Base-by-base conservation (phyloP, 1,140 invertebrate species). In the Papilio polyxenes region DNA sequence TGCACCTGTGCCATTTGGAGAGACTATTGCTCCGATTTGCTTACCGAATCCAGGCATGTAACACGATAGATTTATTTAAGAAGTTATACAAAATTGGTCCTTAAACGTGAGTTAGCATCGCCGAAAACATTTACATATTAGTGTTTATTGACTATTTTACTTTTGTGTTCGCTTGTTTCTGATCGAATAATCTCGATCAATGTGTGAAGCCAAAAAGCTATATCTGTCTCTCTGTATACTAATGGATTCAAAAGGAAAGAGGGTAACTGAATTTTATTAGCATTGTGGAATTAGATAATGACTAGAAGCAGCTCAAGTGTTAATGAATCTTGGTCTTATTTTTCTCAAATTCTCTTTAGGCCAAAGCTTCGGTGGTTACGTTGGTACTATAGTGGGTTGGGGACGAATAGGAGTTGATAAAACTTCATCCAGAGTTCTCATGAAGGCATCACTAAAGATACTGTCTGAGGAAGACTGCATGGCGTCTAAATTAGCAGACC, bases 321-420 rank as follows among this genome's bases (percentile, higher is more conserved):
- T 3, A 72, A 31, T 62, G 59, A 13, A 9, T 49, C 74, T 69
- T 81, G 40, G 23, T 44, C 40, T 44, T 48, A 31, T 31, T 69
- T 37, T 81, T 74, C 23, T 51, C 40, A 15, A 23, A 23, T 59
- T 79, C 17, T 62, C n/a, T 84, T n/a, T 69, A 94, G 93, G 86
- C 17, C 86, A 92, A 88, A 91, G 95, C 80, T 96, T 95, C 84
- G 88, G 89, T 0, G 95, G 93, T 31, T 87, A 93, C 40, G 83
- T 91, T 13, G 96, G 94, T 0, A 95, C 95, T 6, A 95, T 96
- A n/a, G 92, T 95, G 2, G 96, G 96, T 9, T 97, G 96, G 96
- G 96, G 96, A 13, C 91, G 95, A 9, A 89, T 95, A 0, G 92
- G 88, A 0, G 92, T 92, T 5, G 91, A 93, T 2, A 95, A 95